A percentile compares a stretch with the other conserved stretches of the same genome.
Conservation (phyloP, 2,797 vertebrate genomes). For the Sarcophilus harrisii region DNA sequence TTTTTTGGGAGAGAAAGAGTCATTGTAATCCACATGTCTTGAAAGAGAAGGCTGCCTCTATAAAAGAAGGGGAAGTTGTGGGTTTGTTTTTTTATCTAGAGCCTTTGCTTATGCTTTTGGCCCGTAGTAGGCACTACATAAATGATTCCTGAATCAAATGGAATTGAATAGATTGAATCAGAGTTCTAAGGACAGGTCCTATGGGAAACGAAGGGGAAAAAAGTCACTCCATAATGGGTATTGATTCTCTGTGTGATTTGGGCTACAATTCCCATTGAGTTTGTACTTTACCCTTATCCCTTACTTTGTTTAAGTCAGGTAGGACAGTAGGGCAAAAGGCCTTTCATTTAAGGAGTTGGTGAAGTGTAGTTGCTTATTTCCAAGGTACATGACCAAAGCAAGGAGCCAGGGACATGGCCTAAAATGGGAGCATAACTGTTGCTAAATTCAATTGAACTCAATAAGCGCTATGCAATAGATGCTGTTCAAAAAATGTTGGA, state of each 20-base stretch:
- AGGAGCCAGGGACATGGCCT: not conserved
- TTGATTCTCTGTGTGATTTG: not conserved
- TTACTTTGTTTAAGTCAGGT: not conserved
- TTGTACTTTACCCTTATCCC: not conserved
- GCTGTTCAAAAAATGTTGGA: not conserved
- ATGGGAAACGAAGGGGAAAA: not conserved
- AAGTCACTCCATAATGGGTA: not conserved
- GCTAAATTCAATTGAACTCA: not conserved
- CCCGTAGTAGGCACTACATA: not conserved
- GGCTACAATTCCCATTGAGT: not conserved
- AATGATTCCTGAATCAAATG: not conserved
- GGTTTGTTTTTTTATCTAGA: not conserved
- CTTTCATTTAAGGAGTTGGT: not conserved
- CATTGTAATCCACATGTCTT: not conserved
- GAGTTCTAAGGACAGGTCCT: not conserved
- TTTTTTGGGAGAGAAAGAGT: not conserved
- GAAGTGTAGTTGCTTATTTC: not conserved
- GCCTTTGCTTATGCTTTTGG: not conserved
- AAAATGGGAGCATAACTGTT: not conserved
- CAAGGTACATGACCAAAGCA: not conserved
- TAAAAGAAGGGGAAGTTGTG: not conserved
- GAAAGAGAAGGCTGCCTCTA: not conserved
- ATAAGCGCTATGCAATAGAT: not conserved
- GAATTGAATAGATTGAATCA: not conserved
- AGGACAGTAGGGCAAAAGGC: not conserved